Evolutionary conservation across 2,888 invertebrate species (phyloP).

Genomic region (Lepeophtheirus nordmannii): DNA sequence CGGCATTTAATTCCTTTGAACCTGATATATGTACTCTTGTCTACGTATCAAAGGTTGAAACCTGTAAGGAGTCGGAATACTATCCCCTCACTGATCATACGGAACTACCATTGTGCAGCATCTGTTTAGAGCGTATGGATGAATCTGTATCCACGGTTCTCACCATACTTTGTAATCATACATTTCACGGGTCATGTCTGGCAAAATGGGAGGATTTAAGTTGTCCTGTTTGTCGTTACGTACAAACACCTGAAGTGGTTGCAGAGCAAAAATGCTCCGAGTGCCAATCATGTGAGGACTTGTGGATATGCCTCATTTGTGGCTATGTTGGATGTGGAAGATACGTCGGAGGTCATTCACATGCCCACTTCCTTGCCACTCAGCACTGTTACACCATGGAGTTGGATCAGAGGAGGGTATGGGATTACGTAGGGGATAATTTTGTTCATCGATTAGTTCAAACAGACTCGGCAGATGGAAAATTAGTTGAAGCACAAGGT

Average conservation of each 20-base stretch:
- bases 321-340: constrained; percentile 96
- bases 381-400: constrained; percentile 96
- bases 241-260: constrained; percentile 63
- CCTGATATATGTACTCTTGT: constrained; percentile 81
- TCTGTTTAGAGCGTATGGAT: constrained; percentile 92
- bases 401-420: constrained; percentile 85
- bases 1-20: constrained; percentile 81
- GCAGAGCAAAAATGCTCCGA: constrained; percentile 52
- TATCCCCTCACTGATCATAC: constrained; percentile 41
- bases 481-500: constrained; percentile 27
- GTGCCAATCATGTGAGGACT: constrained; percentile 54
- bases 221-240: constrained; percentile 90
- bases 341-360: constrained; percentile 36
- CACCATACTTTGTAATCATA: constrained; percentile 94
- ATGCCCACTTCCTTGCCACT: constrained; percentile 68
- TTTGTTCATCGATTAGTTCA: constrained; percentile 89
- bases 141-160: constrained; percentile 94
- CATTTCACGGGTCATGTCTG: constrained; percentile 88
- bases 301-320: constrained; percentile 98
- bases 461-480: constrained; percentile 39
- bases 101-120: constrained; percentile 91
- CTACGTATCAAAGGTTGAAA: constrained; percentile 84
- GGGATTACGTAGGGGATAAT: constrained; percentile 98
- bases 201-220: constrained; percentile 85
- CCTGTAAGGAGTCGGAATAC: constrained; percentile 54